Evolutionary conservation across 2,113 vertebrate genomes (phyloP), one percentile per base, ranked within the genome.

Genomic region (Bucco capensis): DNA sequence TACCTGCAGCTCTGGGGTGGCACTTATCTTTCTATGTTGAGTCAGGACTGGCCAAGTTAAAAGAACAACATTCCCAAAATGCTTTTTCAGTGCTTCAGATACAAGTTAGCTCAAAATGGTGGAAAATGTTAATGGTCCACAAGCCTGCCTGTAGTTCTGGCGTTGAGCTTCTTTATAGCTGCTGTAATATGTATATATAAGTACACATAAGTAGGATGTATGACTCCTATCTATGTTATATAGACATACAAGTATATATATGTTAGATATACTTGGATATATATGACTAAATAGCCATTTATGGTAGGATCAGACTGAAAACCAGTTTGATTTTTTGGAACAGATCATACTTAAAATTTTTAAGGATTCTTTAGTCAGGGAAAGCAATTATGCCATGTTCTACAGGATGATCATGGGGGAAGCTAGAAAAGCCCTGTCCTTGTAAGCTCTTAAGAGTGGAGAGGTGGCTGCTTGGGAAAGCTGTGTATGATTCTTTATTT

Each of bases 61-160:
- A 50, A 64, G 37, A 71, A 65, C n/a, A 12, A 12, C 57, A 13
- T 77, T 40, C n/a, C 31, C 51, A 8, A 27, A 30, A 44, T 21
- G 28, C 28, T 69, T 42, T 42, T 37, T n/a, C 33, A n/a, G 67
- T 25, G 30, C 46, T 67, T 57, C 54, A 47, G 35, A 31, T 6
- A 8, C 14, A 83, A n/a, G 17, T 50, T 62, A 53, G 72, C 40
- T 72, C 46, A 10, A 60, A 33, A 18, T 1, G 24, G 24, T 27
- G 54, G 38, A 56, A 22, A 22, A 31, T 0, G 0, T 10, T 44
- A 31, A 27, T 0, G 1, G 15, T 23, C 51, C 46, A 64, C 33
- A 22, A 37, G 8, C 31, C 21, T n/a, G 10, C 31, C 31, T 51
- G 21, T 9, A 44, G 31, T 51, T 38, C 33, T 25, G 42, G 12